Conservation (phyloP, 92 coral and sea anemone species). For the Bergia puertoricense region DNA sequence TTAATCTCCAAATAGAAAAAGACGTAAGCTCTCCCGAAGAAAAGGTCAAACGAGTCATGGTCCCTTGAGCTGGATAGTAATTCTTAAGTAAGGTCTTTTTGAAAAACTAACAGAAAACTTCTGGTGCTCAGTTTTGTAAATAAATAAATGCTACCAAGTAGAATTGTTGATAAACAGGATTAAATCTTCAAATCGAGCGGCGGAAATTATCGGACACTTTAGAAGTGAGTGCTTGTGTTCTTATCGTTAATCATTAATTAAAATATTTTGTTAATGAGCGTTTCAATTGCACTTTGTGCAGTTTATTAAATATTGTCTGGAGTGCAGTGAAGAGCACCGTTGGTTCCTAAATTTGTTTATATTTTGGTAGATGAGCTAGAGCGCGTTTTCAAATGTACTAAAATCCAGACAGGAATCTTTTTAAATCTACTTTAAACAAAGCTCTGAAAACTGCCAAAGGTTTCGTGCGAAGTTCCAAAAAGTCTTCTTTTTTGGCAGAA, state of each 20-base stretch:
- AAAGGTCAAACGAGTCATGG: conserved; percentile 31
- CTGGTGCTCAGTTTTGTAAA: conserved; percentile 40
- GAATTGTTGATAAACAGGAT: conserved; percentile 43
- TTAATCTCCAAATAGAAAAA: conserved; percentile 17
- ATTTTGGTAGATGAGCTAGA: conserved; percentile 2
- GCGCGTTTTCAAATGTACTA: background rate
- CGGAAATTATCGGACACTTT: conserved; percentile 44
- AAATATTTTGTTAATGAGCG: conserved; percentile 35
- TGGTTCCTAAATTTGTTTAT: conserved; percentile 25
- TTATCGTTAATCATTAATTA: conserved; percentile 31
- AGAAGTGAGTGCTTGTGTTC: conserved; percentile 34
- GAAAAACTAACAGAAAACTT: conserved; percentile 44
- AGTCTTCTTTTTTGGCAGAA: background rate
- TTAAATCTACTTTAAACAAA: background rate
- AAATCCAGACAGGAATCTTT: background rate
- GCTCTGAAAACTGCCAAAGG: conserved; percentile 13
- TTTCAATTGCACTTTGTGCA: conserved; percentile 28
- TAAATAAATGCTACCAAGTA: conserved; percentile 30
- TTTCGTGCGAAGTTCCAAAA: conserved; percentile 2
- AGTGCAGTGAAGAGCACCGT: conserved; percentile 5
- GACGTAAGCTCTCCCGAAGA: background rate
- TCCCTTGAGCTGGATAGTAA: conserved; percentile 1
- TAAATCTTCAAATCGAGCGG: conserved; percentile 45
- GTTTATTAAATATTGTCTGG: conserved; percentile 39
- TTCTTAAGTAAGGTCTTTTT: conserved; percentile 34